Percentiles rank a stretch among this genome's conserved stretches.
Conservation (phyloP, 2,888 invertebrate genomes). For the Brachypalpus laphriformis region DNA sequence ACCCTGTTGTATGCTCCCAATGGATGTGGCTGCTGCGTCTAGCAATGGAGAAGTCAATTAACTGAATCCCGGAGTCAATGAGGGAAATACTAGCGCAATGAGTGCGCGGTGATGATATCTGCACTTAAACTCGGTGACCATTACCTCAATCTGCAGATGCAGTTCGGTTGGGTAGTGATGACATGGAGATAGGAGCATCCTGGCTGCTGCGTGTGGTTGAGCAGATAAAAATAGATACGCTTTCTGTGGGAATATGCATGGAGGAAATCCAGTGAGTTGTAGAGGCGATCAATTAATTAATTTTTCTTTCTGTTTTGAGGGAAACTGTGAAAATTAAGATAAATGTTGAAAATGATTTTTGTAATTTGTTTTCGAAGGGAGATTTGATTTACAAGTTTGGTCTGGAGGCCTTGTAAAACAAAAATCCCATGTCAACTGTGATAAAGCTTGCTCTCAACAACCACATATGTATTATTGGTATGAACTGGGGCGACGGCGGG, state of each 20-base stretch:
- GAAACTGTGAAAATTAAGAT: conserved; percentile 55
- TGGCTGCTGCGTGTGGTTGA: conserved; percentile 19
- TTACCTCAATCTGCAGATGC: conserved; percentile 72
- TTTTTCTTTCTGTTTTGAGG: neutral
- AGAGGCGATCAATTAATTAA: conserved; percentile 62
- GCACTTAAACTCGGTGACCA: conserved; percentile 71
- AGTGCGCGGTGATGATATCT: conserved; percentile 73
- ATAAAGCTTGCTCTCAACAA: neutral
- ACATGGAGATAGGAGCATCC: conserved; percentile 65
- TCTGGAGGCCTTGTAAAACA: neutral
- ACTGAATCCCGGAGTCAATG: conserved; percentile 59
- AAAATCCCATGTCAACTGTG: conserved; percentile 1
- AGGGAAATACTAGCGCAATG: conserved; percentile 70
- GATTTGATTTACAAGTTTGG: conserved; percentile 34
- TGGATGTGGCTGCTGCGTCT: conserved; percentile 24
- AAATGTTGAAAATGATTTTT: conserved; percentile 62
- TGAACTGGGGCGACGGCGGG: too few relatives aligned
- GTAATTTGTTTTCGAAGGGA: conserved; percentile 35
- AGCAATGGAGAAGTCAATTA: conserved; percentile 70
- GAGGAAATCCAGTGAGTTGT: conserved; percentile 11
- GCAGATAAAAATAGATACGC: conserved; percentile 46
- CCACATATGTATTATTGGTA: too few relatives aligned
- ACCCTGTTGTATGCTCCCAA: conserved; percentile 46
- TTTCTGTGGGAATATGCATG: conserved; percentile 23
- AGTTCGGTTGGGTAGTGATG: conserved; percentile 56